Evolutionary conservation across 1,140 invertebrate genomes (phyloP).

Genomic region (Habropoda laboriosa): DNA sequence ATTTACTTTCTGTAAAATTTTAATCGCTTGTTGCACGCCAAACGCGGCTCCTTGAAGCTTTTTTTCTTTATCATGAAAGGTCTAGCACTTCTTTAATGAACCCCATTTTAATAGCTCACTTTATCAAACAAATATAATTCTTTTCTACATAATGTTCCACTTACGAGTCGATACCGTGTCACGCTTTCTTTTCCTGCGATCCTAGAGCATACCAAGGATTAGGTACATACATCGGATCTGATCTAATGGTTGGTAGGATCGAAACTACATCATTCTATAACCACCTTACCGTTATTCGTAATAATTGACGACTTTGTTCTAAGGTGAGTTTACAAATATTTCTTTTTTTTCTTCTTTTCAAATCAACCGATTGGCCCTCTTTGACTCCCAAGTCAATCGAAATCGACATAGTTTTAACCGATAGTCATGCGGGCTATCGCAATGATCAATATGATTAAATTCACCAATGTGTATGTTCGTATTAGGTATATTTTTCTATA

Average conservation of each 20-base stretch:
- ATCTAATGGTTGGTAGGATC: slow-evolving; percentile 67
- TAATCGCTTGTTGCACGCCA: not conserved
- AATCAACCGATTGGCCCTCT: slow-evolving; percentile 44
- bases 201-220: slow-evolving; percentile 54
- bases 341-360: slow-evolving; percentile 20
- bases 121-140: slow-evolving; percentile 46
- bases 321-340: slow-evolving; percentile 64
- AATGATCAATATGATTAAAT: slow-evolving; percentile 56
- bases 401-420: slow-evolving; percentile 29
- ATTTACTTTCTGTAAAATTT: slow-evolving; percentile 14
- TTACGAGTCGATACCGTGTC: slow-evolving; percentile 29
- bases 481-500: slow-evolving; percentile 64
- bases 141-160: slow-evolving; percentile 40
- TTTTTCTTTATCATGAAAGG: slow-evolving; percentile 7
- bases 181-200: slow-evolving; percentile 43
- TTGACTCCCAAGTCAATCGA: slow-evolving; percentile 26
- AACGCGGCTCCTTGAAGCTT: not conserved
- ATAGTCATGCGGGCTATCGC: slow-evolving; percentile 41
- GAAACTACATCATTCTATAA: slow-evolving; percentile 61
- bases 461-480: slow-evolving; percentile 51
- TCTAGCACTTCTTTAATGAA: slow-evolving; percentile 24
- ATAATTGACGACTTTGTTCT: slow-evolving; percentile 80
- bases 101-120: slow-evolving; percentile 14
- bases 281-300: slow-evolving; percentile 72
- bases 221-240: slow-evolving; percentile 54